phyloP scores from a whole-genome alignment of 2,797 vertebrate species.

The Chaenodraco wilsoni region DNA sequence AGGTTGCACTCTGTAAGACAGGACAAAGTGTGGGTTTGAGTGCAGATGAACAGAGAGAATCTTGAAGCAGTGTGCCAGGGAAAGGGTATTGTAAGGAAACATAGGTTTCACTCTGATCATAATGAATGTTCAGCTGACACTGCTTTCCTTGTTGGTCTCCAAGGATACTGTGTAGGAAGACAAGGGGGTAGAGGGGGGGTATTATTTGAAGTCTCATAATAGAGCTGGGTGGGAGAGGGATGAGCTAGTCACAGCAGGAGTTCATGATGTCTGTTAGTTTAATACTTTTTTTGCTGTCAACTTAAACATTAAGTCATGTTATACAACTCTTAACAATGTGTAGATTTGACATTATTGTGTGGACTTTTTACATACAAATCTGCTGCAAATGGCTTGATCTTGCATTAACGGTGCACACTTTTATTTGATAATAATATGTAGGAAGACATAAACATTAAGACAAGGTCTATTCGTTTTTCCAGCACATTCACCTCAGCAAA shows the following conservation, averaged over 20 bases:
- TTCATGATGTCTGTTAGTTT: constrained; percentile 13
- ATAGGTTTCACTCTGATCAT: constrained; percentile 73
- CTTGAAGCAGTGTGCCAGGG: constrained; percentile 56
- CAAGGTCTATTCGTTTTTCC: constrained; percentile 21
- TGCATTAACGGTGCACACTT: not conserved
- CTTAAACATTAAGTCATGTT: constrained; percentile 9
- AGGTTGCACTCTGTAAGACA: constrained; percentile 69
- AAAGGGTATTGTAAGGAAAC: constrained; percentile 59
- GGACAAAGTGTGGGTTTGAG: constrained; percentile 76
- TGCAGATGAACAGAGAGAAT: constrained; percentile 69
- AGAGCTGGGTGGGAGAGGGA: constrained; percentile 22
- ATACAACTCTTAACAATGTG: not conserved
- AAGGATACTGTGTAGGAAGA: constrained; percentile 41
- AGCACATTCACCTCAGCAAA: constrained; percentile 24
- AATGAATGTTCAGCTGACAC: constrained; percentile 68
- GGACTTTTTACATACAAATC: not conserved
- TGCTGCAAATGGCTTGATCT: not conserved
- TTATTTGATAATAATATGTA: not conserved
- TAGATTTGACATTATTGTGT: constrained; percentile 3
- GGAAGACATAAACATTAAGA: constrained; percentile 11
- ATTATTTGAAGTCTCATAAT: constrained; percentile 61
- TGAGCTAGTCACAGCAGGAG: constrained; percentile 14
- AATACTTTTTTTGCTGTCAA: constrained; percentile 6
- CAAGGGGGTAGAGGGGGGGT: constrained; percentile 3
- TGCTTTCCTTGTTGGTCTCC: constrained; percentile 62